A percentile compares a stretch with the other conserved stretches of the same genome.
Evolutionary conservation across 2,797 vertebrate genomes (phyloP).

Genomic region (Spheniscus humboldti): DNA sequence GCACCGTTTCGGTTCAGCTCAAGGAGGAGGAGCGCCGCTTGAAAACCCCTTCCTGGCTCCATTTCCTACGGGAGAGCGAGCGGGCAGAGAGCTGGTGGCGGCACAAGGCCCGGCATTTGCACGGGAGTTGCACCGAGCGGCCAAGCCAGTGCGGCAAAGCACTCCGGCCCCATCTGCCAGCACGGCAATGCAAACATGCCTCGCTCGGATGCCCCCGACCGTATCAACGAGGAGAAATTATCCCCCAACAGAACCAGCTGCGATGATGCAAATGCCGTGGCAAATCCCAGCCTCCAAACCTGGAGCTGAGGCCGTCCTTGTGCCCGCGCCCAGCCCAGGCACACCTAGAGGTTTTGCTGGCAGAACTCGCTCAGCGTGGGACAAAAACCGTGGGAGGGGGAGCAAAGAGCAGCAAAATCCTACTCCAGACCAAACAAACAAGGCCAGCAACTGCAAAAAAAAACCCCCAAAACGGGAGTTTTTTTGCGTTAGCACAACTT

Average conservation of each 20-base stretch:
- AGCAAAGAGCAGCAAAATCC: neutral
- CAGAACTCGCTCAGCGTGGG: neutral
- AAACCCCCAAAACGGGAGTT: no score
- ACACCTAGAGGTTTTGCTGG: neutral
- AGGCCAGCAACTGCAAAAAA: neutral
- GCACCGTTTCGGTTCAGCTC: neutral
- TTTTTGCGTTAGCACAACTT: accelerated
- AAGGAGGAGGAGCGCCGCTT: neutral
- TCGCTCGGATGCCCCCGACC: accelerated
- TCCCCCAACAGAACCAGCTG: neutral
- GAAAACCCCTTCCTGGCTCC: neutral
- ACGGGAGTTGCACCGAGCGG: no score
- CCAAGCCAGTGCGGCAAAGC: neutral
- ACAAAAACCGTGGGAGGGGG: neutral
- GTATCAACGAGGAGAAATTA: neutral
- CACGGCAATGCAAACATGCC: accelerated
- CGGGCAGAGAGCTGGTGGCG: neutral
- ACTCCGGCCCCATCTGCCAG: accelerated
- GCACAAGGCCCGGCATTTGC: accelerated
- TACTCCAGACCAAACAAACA: neutral
- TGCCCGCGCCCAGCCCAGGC: neutral
- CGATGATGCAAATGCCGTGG: neutral
- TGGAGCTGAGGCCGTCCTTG: neutral
- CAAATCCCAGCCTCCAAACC: neutral
- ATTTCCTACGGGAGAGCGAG: neutral